Evolutionary conservation across 2,888 invertebrate genomes (phyloP), one percentile per base, ranked within the genome.

Genomic region (Troglohyphantes excavatus): DNA sequence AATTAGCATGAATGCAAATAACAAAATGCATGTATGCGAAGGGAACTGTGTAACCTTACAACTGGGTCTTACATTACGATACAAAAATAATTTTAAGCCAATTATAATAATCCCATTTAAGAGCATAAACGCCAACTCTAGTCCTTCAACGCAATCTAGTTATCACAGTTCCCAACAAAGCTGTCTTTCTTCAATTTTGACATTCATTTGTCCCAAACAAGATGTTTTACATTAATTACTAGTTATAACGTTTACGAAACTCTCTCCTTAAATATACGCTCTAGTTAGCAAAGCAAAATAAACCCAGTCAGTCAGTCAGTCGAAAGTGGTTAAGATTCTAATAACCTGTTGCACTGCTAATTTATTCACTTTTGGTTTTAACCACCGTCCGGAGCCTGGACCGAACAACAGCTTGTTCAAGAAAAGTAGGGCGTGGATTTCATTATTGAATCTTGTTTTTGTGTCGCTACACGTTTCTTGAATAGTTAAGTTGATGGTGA

Each of bases 401-500:
- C 33, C n/a, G 6, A 43, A 9, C 0, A 19, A 68, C 33, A 68
- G 6, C 9, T 27, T 33, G 33, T 19, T 33, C 5, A 5, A n/a
- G 17, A 67, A 68, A 33, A 39, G 19, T 39, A 43, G 70, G 70
- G 70, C 70, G 70, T 39, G 70, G 70, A 70, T 39, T n/a, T 13
- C 23, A 39, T 70, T 70, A 43, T 23, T 33, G 39, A 70, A 70
- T 43, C 21, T 23, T 23, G 7, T 43, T 70, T 23, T 70, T 70
- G 23, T 43, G 23, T 70, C 43, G 19, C 5, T n/a, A 67, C 13
- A n/a, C 19, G 67, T 70, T 70, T 39, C 13, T 21, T 46, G 19
- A 26, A 46, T 72, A 53, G 46, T 53, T 72, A 72, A 27, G 46
- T 43, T 72, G 72, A 72, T 53, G 46, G 46, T 17, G 46, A 72